Evolutionary conservation across 1,140 invertebrate species (phyloP), one percentile per base, ranked within the genome.

Genomic region (Neotoxoptera formosana): DNA sequence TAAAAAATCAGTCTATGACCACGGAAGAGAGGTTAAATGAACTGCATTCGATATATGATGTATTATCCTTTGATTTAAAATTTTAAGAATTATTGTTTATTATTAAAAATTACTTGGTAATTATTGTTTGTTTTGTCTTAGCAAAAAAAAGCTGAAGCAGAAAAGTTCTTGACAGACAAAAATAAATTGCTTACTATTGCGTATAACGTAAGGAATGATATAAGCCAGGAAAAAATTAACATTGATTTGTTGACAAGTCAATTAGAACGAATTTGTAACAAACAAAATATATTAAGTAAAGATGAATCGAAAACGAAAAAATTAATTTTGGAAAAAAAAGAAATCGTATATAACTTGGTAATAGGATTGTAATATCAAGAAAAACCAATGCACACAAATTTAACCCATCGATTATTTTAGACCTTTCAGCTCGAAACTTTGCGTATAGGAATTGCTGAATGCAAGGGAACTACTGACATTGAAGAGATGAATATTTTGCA

Each of bases 331-430:
- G 34, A 56, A 9, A 89, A 90, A 83, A 93, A 53, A 90, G 93
- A 93, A 45, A 6, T 53, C 30, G 17, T 90, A 8, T 90, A 90
- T 17, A 53, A 93, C 25, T 93, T 93, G 87, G 93, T 93, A 81
- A 81, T 30, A 51, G 60, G 14, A 76, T 76, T 76, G n/a, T 4
- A 67, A 23, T 53, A 56, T 45, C 41, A 84, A 84, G 9, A 30
- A 41, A 84, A 41, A 84, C 25, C 0, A 53, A 41, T 76, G 41
- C 1, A 25, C 20, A 21, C 60, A 41, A 2, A 41, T 86, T 30
- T 56, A 45, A 87, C n/a, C 53, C 11, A 17, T 47, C 41, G 36
- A 34, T 89, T 76, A 36, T 89, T 93, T 41, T 90, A 93, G 93
- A 90, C 30, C 34, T 90, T 53, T 93, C 87, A 90, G 53, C 45